A percentile compares a stretch with the other conserved stretches of the same genome.
These are phyloP conservation scores for Pollenia angustigena DNA, from an alignment of 2,888 invertebrate genomes.

Conservation along the genomic window DNA sequence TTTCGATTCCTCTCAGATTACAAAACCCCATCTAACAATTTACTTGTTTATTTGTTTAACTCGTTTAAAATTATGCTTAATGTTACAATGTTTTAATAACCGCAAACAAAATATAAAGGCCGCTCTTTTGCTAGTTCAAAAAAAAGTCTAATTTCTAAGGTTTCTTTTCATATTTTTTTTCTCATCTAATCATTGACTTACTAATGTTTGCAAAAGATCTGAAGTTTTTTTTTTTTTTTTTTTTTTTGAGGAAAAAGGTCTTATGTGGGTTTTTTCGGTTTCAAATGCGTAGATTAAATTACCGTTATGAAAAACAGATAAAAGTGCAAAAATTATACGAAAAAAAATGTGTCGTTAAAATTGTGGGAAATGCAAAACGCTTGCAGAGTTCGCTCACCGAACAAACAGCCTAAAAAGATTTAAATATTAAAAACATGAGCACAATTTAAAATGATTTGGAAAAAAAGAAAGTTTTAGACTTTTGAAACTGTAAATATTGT, in stretches of 20 bases:
- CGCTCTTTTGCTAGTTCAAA: slow-evolving; percentile 9
- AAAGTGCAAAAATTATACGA: not conserved
- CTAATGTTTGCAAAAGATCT: slow-evolving; percentile 40
- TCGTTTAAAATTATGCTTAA: slow-evolving; percentile 7
- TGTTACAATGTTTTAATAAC: slow-evolving; percentile 23
- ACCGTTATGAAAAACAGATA: slow-evolving; percentile 6
- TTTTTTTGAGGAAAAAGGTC: slow-evolving; percentile 49
- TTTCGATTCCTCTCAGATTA: not conserved
- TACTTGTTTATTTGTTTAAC: not conserved
- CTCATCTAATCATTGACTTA: slow-evolving; percentile 1
- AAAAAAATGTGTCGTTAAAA: slow-evolving; percentile 8
- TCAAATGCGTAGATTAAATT: slow-evolving; percentile 37
- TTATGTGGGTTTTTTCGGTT: slow-evolving; percentile 11
- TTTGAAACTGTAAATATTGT: too few species aligned
- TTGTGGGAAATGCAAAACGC: slow-evolving; percentile 22
- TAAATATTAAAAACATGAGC: not conserved
- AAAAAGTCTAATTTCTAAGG: slow-evolving; percentile 44
- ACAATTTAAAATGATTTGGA: too few species aligned
- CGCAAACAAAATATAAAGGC: slow-evolving; percentile 42
- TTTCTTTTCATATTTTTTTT: slow-evolving; percentile 38
- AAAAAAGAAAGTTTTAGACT: too few species aligned
- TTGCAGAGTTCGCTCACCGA: slow-evolving; percentile 20
- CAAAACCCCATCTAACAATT: not conserved
- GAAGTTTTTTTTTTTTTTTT: slow-evolving; percentile 15
- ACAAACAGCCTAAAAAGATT: not conserved